phyloP scores from a whole-genome alignment of 2,797 vertebrate genomes.

The Odontamblyopus lacepedii region DNA sequence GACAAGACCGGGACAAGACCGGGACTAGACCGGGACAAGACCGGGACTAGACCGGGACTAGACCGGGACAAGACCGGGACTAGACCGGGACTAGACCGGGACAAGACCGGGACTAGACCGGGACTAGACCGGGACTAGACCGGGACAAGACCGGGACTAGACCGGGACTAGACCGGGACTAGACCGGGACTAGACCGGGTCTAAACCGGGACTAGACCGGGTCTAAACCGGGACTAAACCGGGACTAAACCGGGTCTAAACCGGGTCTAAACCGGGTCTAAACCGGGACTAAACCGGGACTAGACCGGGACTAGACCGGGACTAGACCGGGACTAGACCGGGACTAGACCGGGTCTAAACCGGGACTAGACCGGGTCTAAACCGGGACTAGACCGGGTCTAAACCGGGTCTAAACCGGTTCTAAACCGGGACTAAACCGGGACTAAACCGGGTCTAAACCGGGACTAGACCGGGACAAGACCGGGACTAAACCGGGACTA shows the following conservation, averaged over 20 bases:
- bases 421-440: neutral
- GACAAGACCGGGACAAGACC: too few relatives aligned
- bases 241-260: neutral
- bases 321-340: too few relatives aligned
- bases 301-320: too few relatives aligned
- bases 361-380: neutral
- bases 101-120: too few relatives aligned
- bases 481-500: too few relatives aligned
- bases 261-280: too few relatives aligned
- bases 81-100: neutral
- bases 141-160: too few relatives aligned
- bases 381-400: neutral
- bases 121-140: too few relatives aligned
- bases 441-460: neutral
- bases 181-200: neutral
- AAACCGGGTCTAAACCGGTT: neutral
- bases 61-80: too few relatives aligned
- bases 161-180: neutral
- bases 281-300: too few relatives aligned
- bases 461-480: neutral
- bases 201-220: neutral
- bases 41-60: too few relatives aligned
- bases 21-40: neutral
- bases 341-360: neutral
- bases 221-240: neutral